Base-by-base conservation (phyloP, 2,797 vertebrate genomes). In the Zalophus californianus region DNA sequence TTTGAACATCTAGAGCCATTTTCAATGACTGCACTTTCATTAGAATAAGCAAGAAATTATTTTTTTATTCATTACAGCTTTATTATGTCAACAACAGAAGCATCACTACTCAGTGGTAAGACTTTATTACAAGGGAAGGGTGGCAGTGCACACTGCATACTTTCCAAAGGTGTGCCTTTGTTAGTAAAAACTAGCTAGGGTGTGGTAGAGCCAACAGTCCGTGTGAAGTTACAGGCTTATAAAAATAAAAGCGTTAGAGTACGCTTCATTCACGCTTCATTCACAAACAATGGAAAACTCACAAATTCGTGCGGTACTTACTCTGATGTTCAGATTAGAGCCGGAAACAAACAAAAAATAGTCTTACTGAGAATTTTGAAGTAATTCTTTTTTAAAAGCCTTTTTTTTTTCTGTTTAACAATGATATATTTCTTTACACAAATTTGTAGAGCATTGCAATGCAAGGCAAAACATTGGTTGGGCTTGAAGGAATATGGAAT, bases 141-240 rank as follows among this genome's bases (percentile, higher is more conserved):
- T 86, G 93, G 73, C 50, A 23, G 23, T 11, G 80, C 86, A 60
- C 54, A 41, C 78, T 86, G 91, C 96, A 95, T 97, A 44, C 91
- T 96, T 97, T 90, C 82, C 79, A 29, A 90, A 97, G 97, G 95
- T 80, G 95, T 96, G 95, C 56, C 97, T 88, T 38, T 93, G 90
- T 80, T 66, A 6, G 27, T 60, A 14, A 72, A 75, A 79, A 38
- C 35, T 7, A 38, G 48, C 15, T 0, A 2, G 95, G 96, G 91
- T 23, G 86, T 94, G 94, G 84, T 0, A 0, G 48, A 52, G 64
- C 54, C 56, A 83, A 75, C 38, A 52, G 64, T 29, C 38, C 5
- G 0, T 7, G 2, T 15, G 44, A 60, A 73, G 56, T 82, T 72
- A 41, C 62, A 90, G 50, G 79, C 86, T 94, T 88, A 60, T 29